Evolutionary conservation across 1,140 invertebrate species (phyloP), one percentile per base, ranked within the genome.

Genomic region (Lepidotrigona ventralis): DNA sequence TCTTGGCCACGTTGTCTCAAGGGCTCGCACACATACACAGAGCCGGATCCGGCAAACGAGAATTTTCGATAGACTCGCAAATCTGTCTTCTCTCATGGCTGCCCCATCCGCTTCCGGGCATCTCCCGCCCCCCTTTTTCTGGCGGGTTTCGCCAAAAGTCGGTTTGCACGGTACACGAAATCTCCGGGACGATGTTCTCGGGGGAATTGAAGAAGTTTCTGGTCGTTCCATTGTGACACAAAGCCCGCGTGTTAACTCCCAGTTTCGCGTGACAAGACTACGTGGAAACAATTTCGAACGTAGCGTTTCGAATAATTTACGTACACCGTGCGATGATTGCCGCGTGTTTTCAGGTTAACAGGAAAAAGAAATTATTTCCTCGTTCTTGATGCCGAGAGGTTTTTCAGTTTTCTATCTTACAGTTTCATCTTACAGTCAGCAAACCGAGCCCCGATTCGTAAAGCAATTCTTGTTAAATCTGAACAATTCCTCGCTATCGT

Each of bases 11-110:
- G 71, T 87, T 83, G 78, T 85, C 86, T 87, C 86, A 81, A 81
- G 63, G 74, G 78, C 75, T 81, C 78, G 8, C 39, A 46, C 39
- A 46, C 39, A 46, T 8, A 46, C 64, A 17, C 51, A 63, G 11
- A 53, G 39, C 84, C 81, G 51, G 81, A 76, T 80, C 79, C 86
- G 70, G 46, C 71, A 74, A 86, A 23, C 39, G 80, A 72, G 76
- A 88, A 72, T 84, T 79, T 85, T 84, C 85, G 85, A 72, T 78
- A 79, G 78, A 85, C 83, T 80, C 87, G 85, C 85, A 89, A 90
- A 89, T 90, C 82, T 71, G 85, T 79, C 85, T 86, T 64, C 71
- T 81, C 64, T 86, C 83, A 46, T 46, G 39, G 39, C 39, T 46
- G 39, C 39, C 39, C 39, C 39, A 46, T 46, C 39, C 39, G 39